phyloP scores from a whole-genome alignment of 2,113 vertebrate species.

The Trinectes maculatus region DNA sequence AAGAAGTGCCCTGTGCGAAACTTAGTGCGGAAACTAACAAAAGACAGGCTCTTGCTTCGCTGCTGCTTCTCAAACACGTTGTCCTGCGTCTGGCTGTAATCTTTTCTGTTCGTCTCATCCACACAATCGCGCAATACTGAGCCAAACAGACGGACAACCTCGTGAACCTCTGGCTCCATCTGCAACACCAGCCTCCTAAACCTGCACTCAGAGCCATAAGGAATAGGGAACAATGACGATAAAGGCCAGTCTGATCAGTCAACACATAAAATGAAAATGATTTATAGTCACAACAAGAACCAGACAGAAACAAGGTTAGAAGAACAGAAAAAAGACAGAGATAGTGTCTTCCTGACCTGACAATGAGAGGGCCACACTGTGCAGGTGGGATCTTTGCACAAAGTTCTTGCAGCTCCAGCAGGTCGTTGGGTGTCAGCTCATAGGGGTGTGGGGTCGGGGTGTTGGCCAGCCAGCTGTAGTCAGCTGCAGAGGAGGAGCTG shows the following conservation, averaged over 20 bases:
- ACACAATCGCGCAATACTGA: conserved; percentile 72
- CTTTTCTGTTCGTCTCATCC: conserved; percentile 66
- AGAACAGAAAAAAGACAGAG: not conserved
- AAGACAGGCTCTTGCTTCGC: conserved; percentile 84
- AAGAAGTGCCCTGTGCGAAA: conserved; percentile 73
- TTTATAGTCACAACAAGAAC: not conserved
- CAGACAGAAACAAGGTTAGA: not conserved
- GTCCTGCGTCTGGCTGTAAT: conserved; percentile 8
- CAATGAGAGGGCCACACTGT: conserved; percentile 83
- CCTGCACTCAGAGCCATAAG: conserved; percentile 49
- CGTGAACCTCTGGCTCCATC: conserved; percentile 81
- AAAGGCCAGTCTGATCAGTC: not conserved
- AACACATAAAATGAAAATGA: not conserved
- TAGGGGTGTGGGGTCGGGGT: conserved; percentile 70
- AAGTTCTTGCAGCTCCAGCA: conserved; percentile 84
- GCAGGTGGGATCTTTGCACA: conserved; percentile 81
- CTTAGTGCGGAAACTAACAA: conserved; percentile 79
- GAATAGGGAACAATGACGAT: not conserved
- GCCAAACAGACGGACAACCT: conserved; percentile 83
- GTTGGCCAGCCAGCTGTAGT: conserved; percentile 85
- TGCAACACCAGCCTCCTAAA: conserved; percentile 82
- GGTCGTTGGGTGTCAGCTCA: conserved; percentile 80
- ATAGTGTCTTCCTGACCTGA: conserved; percentile 72
- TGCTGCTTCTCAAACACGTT: conserved; percentile 68
- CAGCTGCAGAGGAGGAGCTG: conserved; percentile 75